Base-by-base conservation (phyloP, 2,888 invertebrate species). In the Himalopsyche tibetana region DNA sequence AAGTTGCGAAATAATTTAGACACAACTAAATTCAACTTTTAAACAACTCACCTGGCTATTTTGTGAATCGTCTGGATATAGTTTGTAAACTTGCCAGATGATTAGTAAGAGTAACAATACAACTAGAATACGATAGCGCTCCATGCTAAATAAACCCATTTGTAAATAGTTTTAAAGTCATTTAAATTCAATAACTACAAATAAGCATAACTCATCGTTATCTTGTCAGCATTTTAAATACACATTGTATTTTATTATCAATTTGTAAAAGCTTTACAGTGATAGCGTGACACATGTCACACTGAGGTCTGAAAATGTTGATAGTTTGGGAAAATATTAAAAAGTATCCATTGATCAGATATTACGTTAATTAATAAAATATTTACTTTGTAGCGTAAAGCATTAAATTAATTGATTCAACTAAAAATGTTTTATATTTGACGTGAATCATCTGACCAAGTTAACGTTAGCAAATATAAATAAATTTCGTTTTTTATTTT, bases 31-130 rank as follows among this genome's bases (percentile, higher is more conserved):
- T 28, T 79, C 36, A 9, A 42, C 45, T 45, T 17, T 36, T 36
- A 15, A 51, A 15, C 4, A 12, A 51, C 51, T 63, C 74, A 79
- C 84, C 84, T 55, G 19, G 17, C 12, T 86, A 56, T 80, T 42
- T 69, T 90, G 89, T 89, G 80, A 28, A 40, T 91, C 91, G 42
- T 91, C 90, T 17, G 92, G 91, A 87, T 92, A 89, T 74, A 93
- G 89, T 42, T 91, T 91, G 85, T 92, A 91, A 85, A 91, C 89
- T 89, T 93, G 93, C 93, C 93, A 93, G 90, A 92, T 90, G 89
- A 93, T 93, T 87, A 93, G 89, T n/a, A 90, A 90, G 80, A 93
- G 84, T 87, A 93, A 90, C 79, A 93, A 89, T 55, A 93, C 89
- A 88, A 93, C 93, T 82, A 93, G 89, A 86, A 93, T 89, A 89